phyloP scores from a whole-genome alignment of 2,113 vertebrate species.

The Nothoprocta perdicaria region DNA sequence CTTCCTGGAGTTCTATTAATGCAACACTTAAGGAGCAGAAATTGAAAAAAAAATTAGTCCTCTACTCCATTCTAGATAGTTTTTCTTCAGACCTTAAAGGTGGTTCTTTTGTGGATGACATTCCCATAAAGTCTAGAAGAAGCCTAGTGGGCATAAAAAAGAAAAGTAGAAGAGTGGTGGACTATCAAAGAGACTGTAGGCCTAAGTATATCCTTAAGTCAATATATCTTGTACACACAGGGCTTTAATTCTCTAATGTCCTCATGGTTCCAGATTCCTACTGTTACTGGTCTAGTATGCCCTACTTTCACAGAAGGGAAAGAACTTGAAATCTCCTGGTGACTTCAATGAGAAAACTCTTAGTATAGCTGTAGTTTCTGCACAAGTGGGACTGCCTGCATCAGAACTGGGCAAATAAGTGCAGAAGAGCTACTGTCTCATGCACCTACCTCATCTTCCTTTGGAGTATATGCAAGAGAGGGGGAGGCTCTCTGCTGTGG shows the following conservation, averaged over 20 bases:
- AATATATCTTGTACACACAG: not conserved
- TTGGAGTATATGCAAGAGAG: not conserved
- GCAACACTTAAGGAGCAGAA: not conserved
- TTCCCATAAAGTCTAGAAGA: not conserved
- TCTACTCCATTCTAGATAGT: not conserved
- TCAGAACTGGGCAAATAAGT: not conserved
- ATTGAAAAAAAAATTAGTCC: not conserved
- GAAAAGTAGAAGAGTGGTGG: not conserved
- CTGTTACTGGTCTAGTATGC: accelerated
- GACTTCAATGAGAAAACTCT: accelerated
- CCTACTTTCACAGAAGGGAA: not conserved
- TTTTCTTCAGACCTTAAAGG: not conserved
- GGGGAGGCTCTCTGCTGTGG: too few relatives aligned
- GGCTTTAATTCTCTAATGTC: not conserved
- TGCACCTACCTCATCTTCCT: not conserved
- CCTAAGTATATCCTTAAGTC: not conserved
- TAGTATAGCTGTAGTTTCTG: not conserved
- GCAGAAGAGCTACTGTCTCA: not conserved
- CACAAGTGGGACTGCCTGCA: not conserved
- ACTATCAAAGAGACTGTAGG: not conserved
- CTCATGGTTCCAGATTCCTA: not conserved
- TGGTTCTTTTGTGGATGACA: not conserved
- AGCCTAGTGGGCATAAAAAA: not conserved
- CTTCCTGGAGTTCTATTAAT: not conserved
- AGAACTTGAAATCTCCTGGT: not conserved